Evolutionary conservation across 2,113 vertebrate species (phyloP).

Genomic region (Myrmecophaga tridactyla): DNA sequence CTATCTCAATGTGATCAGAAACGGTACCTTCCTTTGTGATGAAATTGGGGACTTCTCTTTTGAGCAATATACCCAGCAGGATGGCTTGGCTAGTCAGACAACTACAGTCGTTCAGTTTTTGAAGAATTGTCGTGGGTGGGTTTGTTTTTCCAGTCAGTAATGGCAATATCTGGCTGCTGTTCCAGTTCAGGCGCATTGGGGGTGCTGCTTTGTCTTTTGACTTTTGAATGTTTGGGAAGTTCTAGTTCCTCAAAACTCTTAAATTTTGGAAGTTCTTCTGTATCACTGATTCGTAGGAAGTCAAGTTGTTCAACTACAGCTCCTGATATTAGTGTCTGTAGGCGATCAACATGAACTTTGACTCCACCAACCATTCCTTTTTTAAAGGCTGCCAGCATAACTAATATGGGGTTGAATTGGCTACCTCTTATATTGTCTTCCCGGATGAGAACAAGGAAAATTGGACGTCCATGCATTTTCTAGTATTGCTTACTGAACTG

Average conservation of each 20-base stretch:
- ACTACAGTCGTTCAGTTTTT: conserved; percentile 92
- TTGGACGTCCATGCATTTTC: too few relatives aligned
- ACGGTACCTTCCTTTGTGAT: conserved; percentile 92
- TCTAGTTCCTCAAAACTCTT: conserved; percentile 96
- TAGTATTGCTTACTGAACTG: too few relatives aligned
- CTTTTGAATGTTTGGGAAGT: conserved; percentile 96
- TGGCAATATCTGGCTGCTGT: conserved; percentile 89
- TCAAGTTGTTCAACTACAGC: conserved; percentile 97
- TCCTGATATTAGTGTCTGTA: conserved; percentile 98
- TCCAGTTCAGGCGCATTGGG: conserved; percentile 89
- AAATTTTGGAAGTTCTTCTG: conserved; percentile 93
- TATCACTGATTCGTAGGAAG: conserved; percentile 94
- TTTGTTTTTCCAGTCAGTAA: conserved; percentile 89
- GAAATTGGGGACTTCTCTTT: conserved; percentile 93
- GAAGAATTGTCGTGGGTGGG: conserved; percentile 91
- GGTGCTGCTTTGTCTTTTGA: conserved; percentile 95
- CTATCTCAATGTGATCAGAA: conserved; percentile 93
- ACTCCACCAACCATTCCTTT: too few relatives aligned
- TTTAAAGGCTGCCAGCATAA: too few relatives aligned
- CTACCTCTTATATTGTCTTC: too few relatives aligned
- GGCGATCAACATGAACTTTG: too few relatives aligned
- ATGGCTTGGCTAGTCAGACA: conserved; percentile 94
- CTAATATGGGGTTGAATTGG: too few relatives aligned
- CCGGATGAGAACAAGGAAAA: too few relatives aligned
- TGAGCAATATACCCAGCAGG: conserved; percentile 89